These are phyloP conservation scores for Aegotheles bennettii DNA, from an alignment of 2,113 vertebrate genomes.

Conservation along the genomic window DNA sequence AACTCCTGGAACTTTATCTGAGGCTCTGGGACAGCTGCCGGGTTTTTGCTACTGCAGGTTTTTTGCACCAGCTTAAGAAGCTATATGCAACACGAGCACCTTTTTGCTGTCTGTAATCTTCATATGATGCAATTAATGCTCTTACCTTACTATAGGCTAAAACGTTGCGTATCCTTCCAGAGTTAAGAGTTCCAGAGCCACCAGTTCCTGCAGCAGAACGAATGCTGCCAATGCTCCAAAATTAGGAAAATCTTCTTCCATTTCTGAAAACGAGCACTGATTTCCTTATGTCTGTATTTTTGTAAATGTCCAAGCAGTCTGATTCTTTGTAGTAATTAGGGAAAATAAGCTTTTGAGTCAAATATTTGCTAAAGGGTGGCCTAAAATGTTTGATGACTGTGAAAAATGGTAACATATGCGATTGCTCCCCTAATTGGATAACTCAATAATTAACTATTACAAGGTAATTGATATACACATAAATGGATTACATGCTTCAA, in stretches of 20 bases:
- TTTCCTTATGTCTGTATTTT: neutral
- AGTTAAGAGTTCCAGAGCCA: neutral
- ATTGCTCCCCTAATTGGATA: neutral
- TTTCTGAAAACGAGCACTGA: accelerated
- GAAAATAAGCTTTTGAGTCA: neutral
- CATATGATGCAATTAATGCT: neutral
- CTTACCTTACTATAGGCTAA: neutral
- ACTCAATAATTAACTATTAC: neutral
- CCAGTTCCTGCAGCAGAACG: neutral
- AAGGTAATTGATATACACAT: neutral
- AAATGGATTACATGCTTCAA: neutral
- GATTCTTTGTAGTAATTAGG: neutral
- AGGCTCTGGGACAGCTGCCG: neutral
- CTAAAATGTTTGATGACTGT: neutral
- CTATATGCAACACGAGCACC: accelerated
- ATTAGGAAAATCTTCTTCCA: neutral
- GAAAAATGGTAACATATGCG: neutral
- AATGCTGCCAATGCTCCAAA: neutral
- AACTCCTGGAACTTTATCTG: neutral
- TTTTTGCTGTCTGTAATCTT: neutral
- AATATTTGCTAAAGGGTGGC: neutral
- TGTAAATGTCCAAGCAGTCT: neutral
- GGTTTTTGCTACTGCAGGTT: accelerated
- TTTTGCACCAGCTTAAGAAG: neutral
- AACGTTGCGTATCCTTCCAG: accelerated